Percentiles rank a stretch among this genome's conserved stretches.
These are phyloP conservation scores for Antechinus stuartii DNA, from an alignment of 2,113 vertebrate species.

Conservation along the genomic window DNA sequence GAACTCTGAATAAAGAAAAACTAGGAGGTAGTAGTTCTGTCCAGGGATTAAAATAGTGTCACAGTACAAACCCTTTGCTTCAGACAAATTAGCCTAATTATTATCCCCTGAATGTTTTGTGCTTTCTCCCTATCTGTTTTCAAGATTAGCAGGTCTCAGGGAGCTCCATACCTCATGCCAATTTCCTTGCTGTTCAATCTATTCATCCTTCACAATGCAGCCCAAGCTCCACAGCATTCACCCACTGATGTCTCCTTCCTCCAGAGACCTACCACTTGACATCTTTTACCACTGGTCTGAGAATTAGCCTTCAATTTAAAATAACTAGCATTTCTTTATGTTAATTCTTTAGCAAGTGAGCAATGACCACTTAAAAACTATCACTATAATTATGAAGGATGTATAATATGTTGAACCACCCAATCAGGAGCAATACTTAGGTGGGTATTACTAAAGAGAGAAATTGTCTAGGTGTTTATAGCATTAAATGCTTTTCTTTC, in stretches of 20 bases:
- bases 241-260: not conserved
- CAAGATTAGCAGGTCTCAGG: not conserved
- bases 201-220: not conserved
- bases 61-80: not conserved
- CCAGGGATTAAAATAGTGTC: not conserved
- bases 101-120: not conserved
- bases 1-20: not conserved
- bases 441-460: not conserved
- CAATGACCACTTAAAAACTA: not conserved
- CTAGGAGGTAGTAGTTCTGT: not conserved
- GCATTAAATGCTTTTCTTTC: not conserved
- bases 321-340: not conserved
- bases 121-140: not conserved
- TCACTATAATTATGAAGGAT: not conserved
- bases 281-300: not conserved
- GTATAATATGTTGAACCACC: not conserved
- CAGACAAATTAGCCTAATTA: not conserved
- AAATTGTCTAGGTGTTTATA: not conserved
- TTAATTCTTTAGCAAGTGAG: not conserved
- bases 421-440: not conserved
- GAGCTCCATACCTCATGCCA: not conserved
- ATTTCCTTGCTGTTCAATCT: not conserved
- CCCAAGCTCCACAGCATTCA: not conserved
- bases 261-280: not conserved
- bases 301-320: not conserved